These are phyloP conservation scores for Phalacrocorax carbo DNA, from an alignment of 2,113 vertebrate species.

Conservation along the genomic window DNA sequence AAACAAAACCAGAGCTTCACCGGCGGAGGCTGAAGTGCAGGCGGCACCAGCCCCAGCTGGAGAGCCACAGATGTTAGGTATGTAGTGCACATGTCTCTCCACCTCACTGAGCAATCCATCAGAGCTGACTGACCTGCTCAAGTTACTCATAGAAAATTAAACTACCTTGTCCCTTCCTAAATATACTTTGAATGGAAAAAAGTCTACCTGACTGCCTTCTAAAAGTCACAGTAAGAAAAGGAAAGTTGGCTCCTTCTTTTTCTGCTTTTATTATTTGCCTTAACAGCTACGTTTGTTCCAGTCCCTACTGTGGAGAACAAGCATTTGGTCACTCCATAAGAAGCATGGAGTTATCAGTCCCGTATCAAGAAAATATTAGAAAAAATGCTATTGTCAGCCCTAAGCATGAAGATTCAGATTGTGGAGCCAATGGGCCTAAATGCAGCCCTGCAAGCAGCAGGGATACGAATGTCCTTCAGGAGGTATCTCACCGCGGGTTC, in stretches of 20 bases:
- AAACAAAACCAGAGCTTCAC: not conserved
- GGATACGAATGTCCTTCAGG: not conserved
- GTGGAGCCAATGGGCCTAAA: not conserved
- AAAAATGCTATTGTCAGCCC: not conserved
- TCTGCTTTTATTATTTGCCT: not conserved
- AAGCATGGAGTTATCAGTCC: not conserved
- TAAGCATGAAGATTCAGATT: not conserved
- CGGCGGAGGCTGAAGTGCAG: rapidly evolving
- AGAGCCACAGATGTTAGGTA: not conserved
- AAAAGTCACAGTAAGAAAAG: not conserved
- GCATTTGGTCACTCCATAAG: not conserved
- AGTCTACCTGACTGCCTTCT: not conserved
- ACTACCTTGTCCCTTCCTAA: not conserved
- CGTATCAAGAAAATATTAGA: not conserved
- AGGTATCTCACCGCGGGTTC: not conserved
- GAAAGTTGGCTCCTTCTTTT: not conserved
- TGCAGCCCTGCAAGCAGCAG: not conserved
- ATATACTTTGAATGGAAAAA: not conserved
- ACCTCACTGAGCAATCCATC: not conserved
- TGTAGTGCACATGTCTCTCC: not conserved
- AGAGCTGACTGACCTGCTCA: not conserved
- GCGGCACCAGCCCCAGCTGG: rapidly evolving
- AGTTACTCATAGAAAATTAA: not conserved
- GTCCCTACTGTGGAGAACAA: not conserved
- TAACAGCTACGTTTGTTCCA: not conserved